phyloP scores from a whole-genome alignment of 2,797 vertebrate genomes.

The Leptodactylus fallax region DNA sequence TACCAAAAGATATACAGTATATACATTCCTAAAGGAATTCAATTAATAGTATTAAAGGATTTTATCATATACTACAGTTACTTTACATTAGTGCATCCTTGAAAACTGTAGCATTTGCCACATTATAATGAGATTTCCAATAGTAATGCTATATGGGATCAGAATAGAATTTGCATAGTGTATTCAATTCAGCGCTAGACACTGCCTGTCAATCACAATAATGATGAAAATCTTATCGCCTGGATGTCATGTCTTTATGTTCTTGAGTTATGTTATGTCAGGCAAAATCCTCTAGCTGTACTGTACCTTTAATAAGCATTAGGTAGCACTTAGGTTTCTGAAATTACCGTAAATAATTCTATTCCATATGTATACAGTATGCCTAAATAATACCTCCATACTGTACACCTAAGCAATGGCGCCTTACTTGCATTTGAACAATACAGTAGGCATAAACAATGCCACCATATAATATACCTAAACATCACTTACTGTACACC shows the following conservation, averaged over 20 bases:
- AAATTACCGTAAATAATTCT: neutral
- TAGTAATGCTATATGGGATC: neutral
- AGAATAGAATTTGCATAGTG: constrained; percentile 21
- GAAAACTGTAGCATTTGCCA: constrained; percentile 50
- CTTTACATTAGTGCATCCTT: constrained; percentile 63
- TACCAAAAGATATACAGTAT: constrained; percentile 68
- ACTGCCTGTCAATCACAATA: neutral
- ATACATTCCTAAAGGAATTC: constrained; percentile 70
- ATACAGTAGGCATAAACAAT: neutral
- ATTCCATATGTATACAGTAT: neutral
- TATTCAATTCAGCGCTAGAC: neutral
- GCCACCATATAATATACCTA: neutral
- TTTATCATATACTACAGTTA: constrained; percentile 66
- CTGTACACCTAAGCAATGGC: neutral
- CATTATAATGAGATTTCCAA: neutral
- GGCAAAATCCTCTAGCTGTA: neutral
- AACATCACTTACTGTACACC: neutral
- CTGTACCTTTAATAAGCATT: neutral
- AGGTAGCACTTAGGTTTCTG: neutral
- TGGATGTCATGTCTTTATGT: neutral
- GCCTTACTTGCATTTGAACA: neutral
- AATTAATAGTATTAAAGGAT: constrained; percentile 58
- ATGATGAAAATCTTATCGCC: neutral
- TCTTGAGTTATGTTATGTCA: neutral
- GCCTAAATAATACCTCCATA: neutral